A percentile compares a stretch with the other conserved stretches of the same genome.
phyloP scores from a whole-genome alignment of 2,888 invertebrate genomes.

The Lithophane semibrunnea region DNA sequence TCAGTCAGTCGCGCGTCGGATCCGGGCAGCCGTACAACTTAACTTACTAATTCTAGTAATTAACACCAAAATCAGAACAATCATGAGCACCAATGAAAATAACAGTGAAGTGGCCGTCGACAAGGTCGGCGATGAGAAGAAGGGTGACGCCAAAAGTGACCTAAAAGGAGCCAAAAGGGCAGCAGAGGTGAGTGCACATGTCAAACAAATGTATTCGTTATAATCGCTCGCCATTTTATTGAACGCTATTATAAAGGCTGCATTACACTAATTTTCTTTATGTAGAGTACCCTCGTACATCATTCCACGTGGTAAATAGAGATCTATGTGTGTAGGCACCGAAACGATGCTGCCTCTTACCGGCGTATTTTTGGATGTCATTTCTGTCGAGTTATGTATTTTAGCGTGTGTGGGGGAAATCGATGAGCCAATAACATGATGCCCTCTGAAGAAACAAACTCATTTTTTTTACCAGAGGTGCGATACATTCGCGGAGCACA shows the following conservation, averaged over 20 bases:
- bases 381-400: constrained; percentile 76
- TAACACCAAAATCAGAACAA: constrained; percentile 87
- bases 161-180: constrained; percentile 96
- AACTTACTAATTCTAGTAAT: constrained; percentile 80
- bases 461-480: constrained; percentile 56
- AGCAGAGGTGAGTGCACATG: constrained; percentile 95
- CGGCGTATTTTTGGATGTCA: constrained; percentile 88
- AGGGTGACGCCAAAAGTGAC: constrained; percentile 94
- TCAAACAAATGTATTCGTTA: constrained; percentile 86
- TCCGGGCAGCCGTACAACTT: constrained; percentile 90
- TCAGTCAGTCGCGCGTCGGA: constrained; percentile 91
- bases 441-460: constrained; percentile 59
- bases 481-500: constrained; percentile 43
- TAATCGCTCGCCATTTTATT: constrained; percentile 90
- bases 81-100: constrained; percentile 93
- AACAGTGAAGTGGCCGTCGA: constrained; percentile 96
- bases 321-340: constrained; percentile 56
- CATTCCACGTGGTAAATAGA: constrained; percentile 78
- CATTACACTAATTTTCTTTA: constrained; percentile 68
- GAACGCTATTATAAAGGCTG: constrained; percentile 79
- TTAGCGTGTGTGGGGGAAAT: constrained; percentile 82
- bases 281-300: constrained; percentile 56
- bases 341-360: constrained; percentile 71
- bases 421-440: constrained; percentile 81
- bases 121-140: constrained; percentile 95